Percentiles rank a stretch among this genome's conserved stretches.
These are phyloP conservation scores for Hyposoter didymator DNA, from an alignment of 2,888 invertebrate species.

Conservation along the genomic window DNA sequence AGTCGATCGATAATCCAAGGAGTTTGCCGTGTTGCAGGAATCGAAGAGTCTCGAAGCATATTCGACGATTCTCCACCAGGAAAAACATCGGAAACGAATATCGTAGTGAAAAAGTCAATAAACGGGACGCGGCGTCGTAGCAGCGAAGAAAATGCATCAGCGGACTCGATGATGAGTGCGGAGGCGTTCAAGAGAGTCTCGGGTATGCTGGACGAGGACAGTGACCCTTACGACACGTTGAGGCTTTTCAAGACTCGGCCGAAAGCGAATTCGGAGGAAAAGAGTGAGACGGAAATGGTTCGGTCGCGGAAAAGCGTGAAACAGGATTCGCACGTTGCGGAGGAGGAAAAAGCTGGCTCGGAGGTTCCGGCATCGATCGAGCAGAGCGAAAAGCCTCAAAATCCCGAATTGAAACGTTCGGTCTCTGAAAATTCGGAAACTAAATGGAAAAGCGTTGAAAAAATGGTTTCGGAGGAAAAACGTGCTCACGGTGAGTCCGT, in stretches of 20 bases:
- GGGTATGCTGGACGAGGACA: conserved; percentile 74
- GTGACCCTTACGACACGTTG: conserved; percentile 80
- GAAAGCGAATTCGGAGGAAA: conserved; percentile 25
- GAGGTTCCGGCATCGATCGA: not conserved
- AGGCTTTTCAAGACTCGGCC: conserved; percentile 79
- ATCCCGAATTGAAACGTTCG: conserved; percentile 28
- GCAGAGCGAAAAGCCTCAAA: conserved; percentile 63
- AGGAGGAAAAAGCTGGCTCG: not conserved
- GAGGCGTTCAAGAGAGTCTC: conserved; percentile 76
- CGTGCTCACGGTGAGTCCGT: conserved; percentile 86
- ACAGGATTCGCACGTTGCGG: not conserved
- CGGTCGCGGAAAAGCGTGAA: not conserved
- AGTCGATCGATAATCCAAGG: not conserved
- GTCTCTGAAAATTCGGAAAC: conserved; percentile 1
- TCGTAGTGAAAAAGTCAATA: not conserved
- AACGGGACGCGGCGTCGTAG: not conserved
- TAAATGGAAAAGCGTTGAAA: conserved; percentile 67
- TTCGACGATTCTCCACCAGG: conserved; percentile 77
- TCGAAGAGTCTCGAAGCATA: conserved; percentile 28
- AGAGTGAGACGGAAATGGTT: conserved; percentile 18
- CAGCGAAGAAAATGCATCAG: conserved; percentile 52
- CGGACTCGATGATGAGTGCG: conserved; percentile 66
- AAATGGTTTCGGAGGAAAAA: conserved; percentile 79
- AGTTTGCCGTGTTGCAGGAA: not conserved
- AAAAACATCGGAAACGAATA: conserved; percentile 39